Base-by-base conservation (phyloP, 2,888 invertebrate species). In the Eretmocerus hayati region DNA sequence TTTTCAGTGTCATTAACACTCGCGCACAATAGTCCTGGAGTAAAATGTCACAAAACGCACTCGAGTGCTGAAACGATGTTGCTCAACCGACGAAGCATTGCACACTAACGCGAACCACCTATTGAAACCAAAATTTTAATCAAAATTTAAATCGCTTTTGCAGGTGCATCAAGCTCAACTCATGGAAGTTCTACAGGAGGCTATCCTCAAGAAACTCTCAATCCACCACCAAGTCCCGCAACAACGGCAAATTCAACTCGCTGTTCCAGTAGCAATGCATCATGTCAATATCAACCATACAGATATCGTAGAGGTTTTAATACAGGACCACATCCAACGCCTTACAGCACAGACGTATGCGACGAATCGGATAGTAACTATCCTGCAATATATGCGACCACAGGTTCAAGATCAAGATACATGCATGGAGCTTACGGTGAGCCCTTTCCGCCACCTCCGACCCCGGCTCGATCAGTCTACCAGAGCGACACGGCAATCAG, bases 321-420 rank as follows among this genome's bases (percentile, higher is more conserved):
- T 73, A 87, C 87, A 69, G 89, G 90, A 0, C 93, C 93, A 6
- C 94, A 93, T 21, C 93, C 93, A 11, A 94, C 94, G 19, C 94
- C 94, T 1, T 94, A 92, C 66, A 90, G 90, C 57, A 93, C 94
- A 30, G 94, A 94, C 59, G 89, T 93, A 57, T 93, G 91, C 62
- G 90, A 91, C 69, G 90, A 90, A 71, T 88, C 88, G 20, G 90
- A 90, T 63, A 83, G 82, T 48, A 83, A 83, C 65, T 83, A 82
- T 60, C 80, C 81, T 11, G 52, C 56, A n/a, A 37, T 55, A n/a
- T 16, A 9, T 50, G 53, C 77, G 33, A n/a, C n/a, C n/a, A n/a
- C n/a, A n/a, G n/a, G n/a, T n/a, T n/a, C n/a, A n/a, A 75, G 77
- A 50, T 76, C 75, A 56, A 74, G 83, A 52, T 76, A 78, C 58